phyloP scores from a whole-genome alignment of 2,113 vertebrate genomes.

The Sciurus niger region DNA sequence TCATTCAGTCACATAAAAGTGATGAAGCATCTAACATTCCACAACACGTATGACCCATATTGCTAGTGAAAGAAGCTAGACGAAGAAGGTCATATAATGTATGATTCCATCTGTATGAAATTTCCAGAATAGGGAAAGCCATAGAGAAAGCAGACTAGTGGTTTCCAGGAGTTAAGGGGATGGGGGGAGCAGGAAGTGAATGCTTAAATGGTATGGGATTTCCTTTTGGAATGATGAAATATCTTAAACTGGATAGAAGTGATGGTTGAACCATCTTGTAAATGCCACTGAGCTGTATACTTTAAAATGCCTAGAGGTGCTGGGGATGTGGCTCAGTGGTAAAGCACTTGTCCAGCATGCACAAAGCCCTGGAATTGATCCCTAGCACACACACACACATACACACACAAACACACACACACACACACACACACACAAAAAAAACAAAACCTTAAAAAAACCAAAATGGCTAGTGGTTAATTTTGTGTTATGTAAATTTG shows the following conservation, averaged over 20 bases:
- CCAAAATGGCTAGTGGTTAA: background rate
- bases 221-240: slow-evolving; percentile 16
- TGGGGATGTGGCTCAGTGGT: no score
- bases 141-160: background rate
- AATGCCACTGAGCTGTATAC: background rate
- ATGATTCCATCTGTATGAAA: slow-evolving; percentile 10
- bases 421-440: no score
- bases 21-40: background rate
- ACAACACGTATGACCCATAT: background rate
- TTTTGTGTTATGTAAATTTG: background rate
- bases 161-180: background rate
- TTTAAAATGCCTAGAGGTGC: background rate
- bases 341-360: no score
- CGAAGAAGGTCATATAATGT: background rate
- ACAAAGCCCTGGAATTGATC: no score
- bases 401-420: no score
- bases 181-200: background rate
- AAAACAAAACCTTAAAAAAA: no score
- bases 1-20: background rate
- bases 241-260: background rate
- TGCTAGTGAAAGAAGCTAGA: background rate
- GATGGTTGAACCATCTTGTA: background rate
- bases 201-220: background rate
- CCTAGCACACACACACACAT: no score
- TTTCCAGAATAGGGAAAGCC: background rate